Percentiles rank a stretch among this genome's conserved stretches.
phyloP scores from a whole-genome alignment of 2,888 invertebrate genomes.

The Sceliomorpha sp. region DNA sequence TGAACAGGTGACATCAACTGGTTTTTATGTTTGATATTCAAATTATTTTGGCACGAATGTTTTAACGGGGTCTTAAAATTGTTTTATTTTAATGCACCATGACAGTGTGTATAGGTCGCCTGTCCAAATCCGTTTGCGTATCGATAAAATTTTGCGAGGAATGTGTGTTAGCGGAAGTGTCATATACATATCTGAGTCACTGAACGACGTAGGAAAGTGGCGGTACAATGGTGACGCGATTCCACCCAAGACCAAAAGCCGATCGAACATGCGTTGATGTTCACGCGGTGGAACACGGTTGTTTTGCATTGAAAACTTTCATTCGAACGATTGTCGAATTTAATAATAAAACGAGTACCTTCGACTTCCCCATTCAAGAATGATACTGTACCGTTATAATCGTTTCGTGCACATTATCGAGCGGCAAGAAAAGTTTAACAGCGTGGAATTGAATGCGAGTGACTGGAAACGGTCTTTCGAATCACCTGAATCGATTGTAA shows the following conservation, averaged over 20 bases:
- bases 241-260: too few species aligned
- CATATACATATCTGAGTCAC: background rate
- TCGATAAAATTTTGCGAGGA: background rate
- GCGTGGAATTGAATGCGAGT: too few species aligned
- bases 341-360: constrained; percentile 1
- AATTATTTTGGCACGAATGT: too few species aligned
- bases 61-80: too few species aligned
- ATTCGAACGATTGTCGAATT: constrained; percentile 6
- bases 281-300: background rate
- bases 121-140: too few species aligned
- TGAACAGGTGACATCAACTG: too few species aligned
- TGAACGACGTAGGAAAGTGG: constrained; percentile 26
- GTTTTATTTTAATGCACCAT: too few species aligned
- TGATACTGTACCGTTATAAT: constrained; percentile 11
- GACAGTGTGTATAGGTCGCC: too few species aligned
- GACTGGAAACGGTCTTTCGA: too few species aligned
- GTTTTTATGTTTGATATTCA: too few species aligned
- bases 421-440: constrained; percentile 2
- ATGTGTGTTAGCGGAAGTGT: constrained; percentile 22
- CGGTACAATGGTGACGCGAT: background rate
- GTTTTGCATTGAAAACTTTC: constrained; percentile 11
- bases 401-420: background rate
- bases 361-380: constrained; percentile 7
- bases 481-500: too few species aligned
- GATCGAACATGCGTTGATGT: background rate